These are phyloP conservation scores for Coecobrya sp. DNA, from an alignment of 2,888 invertebrate genomes.

Conservation along the genomic window DNA sequence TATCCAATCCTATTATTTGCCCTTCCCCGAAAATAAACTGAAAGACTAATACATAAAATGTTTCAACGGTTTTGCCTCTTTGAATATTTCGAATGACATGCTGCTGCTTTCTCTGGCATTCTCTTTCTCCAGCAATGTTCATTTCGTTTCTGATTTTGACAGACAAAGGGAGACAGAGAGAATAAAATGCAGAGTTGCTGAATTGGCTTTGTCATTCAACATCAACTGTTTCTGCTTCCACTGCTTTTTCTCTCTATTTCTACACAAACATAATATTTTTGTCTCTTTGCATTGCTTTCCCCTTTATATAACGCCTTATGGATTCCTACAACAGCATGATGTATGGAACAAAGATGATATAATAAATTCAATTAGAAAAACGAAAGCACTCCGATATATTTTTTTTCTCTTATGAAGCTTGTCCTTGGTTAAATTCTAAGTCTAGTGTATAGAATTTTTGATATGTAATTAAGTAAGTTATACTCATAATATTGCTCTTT, in stretches of 20 bases:
- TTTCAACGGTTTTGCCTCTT: not conserved
- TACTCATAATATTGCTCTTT: conserved; percentile 15
- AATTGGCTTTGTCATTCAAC: conserved; percentile 63
- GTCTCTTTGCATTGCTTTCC: not conserved
- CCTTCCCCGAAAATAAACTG: too few species aligned
- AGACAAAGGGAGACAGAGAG: not conserved
- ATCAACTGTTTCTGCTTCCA: not conserved
- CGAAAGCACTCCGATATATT: not conserved
- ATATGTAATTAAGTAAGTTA: conserved; percentile 13
- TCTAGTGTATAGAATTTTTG: not conserved
- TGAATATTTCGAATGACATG: not conserved
- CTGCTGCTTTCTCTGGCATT: not conserved
- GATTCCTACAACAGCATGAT: not conserved
- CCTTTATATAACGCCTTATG: not conserved
- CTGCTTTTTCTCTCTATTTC: not conserved
- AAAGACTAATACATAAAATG: conserved; percentile 9
- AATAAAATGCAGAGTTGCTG: not conserved
- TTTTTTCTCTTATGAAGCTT: not conserved
- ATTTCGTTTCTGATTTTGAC: conserved; percentile 56
- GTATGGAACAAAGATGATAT: not conserved
- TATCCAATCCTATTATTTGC: too few species aligned
- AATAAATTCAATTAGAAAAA: not conserved
- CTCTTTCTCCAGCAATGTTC: not conserved
- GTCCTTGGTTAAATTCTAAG: not conserved
- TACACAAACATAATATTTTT: not conserved